These are phyloP conservation scores for Puffinus mauretanicus DNA, from an alignment of 2,113 vertebrate species.

Conservation along the genomic window DNA sequence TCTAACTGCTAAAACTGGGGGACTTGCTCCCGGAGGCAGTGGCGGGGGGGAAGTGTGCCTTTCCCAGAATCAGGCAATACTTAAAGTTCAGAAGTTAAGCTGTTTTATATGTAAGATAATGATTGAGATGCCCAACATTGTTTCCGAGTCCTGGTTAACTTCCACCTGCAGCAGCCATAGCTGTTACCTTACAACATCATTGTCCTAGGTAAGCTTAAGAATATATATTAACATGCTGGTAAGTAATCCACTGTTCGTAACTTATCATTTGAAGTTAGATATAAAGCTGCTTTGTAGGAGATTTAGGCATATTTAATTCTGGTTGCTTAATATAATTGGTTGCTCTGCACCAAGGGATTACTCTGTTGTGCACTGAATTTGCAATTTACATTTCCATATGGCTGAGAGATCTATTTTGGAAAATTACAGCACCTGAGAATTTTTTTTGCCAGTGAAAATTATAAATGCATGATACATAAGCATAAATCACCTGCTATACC, in stretches of 20 bases:
- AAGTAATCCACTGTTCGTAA: neutral
- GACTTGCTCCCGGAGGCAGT: neutral
- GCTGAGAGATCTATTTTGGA: neutral
- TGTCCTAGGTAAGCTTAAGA: neutral
- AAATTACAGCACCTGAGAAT: neutral
- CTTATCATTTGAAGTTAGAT: neutral
- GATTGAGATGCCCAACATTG: no score
- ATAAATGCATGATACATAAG: neutral
- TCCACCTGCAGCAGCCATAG: neutral
- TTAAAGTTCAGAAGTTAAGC: neutral
- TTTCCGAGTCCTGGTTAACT: neutral
- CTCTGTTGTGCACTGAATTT: neutral
- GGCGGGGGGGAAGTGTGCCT: no score
- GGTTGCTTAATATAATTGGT: neutral
- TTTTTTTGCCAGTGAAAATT: neutral
- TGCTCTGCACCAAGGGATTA: neutral
- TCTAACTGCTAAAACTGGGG: neutral
- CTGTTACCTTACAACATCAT: neutral
- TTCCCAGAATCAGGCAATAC: neutral
- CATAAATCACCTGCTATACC: neutral
- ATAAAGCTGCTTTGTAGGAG: neutral
- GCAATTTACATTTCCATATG: constrained; percentile 1
- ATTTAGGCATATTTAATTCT: neutral
- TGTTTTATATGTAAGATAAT: neutral
- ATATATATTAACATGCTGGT: neutral